Percentiles rank a stretch among this genome's conserved stretches.
These are phyloP conservation scores for Lasioglossum pauxillum DNA, from an alignment of 2,888 invertebrate species.

Conservation along the genomic window DNA sequence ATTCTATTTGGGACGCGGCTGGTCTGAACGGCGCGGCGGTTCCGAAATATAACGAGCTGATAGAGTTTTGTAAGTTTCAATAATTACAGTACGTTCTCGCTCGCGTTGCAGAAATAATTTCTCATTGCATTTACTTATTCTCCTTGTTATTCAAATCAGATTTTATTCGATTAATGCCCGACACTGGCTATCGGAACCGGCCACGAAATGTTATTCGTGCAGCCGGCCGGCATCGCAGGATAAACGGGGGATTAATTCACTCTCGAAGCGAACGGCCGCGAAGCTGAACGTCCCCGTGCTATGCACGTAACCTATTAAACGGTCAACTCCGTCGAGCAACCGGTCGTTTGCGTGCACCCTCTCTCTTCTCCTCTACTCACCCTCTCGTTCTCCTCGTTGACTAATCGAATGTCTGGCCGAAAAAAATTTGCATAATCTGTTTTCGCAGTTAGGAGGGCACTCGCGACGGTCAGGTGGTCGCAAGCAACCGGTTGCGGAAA, in stretches of 20 bases:
- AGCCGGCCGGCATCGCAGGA: constrained; percentile 39
- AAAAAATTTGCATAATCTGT: constrained; percentile 56
- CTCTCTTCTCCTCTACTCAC: background rate
- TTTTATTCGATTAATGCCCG: background rate
- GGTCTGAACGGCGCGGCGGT: background rate
- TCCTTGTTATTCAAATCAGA: background rate
- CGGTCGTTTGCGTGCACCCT: background rate
- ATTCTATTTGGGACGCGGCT: background rate
- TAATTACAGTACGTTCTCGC: too few relatives aligned
- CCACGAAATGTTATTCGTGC: constrained; percentile 43
- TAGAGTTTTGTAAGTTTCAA: background rate
- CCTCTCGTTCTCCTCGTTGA: background rate
- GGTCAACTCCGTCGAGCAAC: constrained; percentile 12
- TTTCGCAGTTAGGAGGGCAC: constrained; percentile 34
- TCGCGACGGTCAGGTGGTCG: background rate
- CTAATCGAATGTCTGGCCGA: constrained; percentile 44
- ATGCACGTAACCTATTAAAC: constrained; percentile 56
- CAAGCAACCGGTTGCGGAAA: constrained; percentile 20
- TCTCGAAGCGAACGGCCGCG: constrained; percentile 40
- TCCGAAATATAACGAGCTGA: background rate
- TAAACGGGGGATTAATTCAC: constrained; percentile 64
- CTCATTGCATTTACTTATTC: too few relatives aligned
- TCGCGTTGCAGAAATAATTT: too few relatives aligned
- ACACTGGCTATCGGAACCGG: constrained; percentile 17
- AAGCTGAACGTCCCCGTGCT: constrained; percentile 51